Evolutionary conservation across 2,797 vertebrate genomes (phyloP).

Genomic region (Microctenopoma steveboyesi): DNA sequence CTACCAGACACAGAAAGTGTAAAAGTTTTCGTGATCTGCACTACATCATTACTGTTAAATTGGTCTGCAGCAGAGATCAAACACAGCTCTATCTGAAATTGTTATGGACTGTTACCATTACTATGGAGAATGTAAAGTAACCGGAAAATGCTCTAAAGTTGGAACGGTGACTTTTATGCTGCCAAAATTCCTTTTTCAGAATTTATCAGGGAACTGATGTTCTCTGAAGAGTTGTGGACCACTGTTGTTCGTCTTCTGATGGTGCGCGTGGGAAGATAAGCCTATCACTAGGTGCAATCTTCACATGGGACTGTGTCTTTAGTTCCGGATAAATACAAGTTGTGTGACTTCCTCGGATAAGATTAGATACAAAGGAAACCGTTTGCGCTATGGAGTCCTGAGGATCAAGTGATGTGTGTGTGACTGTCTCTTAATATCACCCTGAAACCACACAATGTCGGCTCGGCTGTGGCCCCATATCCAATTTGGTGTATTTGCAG

Average conservation of each 20-base stretch:
- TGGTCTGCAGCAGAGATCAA: constrained; percentile 17
- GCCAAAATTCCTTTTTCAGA: constrained; percentile 4
- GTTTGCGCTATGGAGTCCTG: constrained; percentile 63
- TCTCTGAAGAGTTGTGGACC: constrained; percentile 43
- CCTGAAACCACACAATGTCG: constrained; percentile 63
- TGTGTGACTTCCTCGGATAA: constrained; percentile 70
- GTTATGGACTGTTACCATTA: constrained; percentile 38
- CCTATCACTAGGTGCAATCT: constrained; percentile 56
- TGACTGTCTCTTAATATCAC: constrained; percentile 71
- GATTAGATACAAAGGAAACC: constrained; percentile 75
- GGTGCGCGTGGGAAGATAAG: constrained; percentile 47
- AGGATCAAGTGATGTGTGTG: constrained; percentile 77
- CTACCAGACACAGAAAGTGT: constrained; percentile 18
- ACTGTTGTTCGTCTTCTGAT: constrained; percentile 45
- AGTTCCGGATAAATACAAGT: constrained; percentile 75
- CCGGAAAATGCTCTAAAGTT: constrained; percentile 16
- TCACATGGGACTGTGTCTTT: constrained; percentile 61
- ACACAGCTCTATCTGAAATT: constrained; percentile 20
- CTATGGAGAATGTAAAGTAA: constrained; percentile 9
- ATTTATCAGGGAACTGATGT: constrained; percentile 27
- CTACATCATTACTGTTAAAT: constrained; percentile 27
- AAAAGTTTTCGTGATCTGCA: constrained; percentile 24
- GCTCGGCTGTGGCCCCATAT: constrained; percentile 46
- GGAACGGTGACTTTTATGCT: constrained; percentile 18
- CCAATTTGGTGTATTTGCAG: constrained; percentile 54